phyloP scores from a whole-genome alignment of 2,113 vertebrate species.

The Antennarius striatus region DNA sequence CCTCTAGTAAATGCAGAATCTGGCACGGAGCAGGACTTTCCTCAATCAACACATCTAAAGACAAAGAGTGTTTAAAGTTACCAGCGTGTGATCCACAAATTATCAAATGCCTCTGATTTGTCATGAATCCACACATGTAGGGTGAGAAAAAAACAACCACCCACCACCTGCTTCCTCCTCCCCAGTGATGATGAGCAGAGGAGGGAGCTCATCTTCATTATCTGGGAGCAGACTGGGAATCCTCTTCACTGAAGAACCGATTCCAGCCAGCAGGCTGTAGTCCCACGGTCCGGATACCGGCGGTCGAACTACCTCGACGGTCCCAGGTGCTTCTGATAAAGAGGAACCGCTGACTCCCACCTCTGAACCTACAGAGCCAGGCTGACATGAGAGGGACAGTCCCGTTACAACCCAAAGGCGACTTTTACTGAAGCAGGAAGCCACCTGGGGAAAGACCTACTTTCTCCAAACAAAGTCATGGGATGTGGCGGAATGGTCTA shows the following conservation, averaged over 20 bases:
- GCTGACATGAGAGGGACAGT: conserved; percentile 38
- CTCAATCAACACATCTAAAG: conserved; percentile 83
- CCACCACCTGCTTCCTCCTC: conserved; percentile 83
- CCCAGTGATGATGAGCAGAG: conserved; percentile 81
- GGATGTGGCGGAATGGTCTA: background rate
- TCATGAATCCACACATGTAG: too few species aligned
- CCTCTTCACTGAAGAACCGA: conserved; percentile 78
- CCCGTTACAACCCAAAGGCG: too few species aligned
- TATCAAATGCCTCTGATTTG: background rate
- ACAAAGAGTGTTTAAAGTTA: conserved; percentile 1
- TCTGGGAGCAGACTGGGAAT: conserved; percentile 85
- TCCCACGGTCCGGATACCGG: conserved; percentile 75
- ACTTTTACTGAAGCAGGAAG: background rate
- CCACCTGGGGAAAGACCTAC: background rate
- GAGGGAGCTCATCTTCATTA: conserved; percentile 84
- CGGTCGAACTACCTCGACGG: conserved; percentile 55
- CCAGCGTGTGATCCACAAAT: too few species aligned
- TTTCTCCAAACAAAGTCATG: background rate
- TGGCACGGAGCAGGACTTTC: conserved; percentile 84
- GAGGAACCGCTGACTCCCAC: background rate
- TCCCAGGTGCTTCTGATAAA: conserved; percentile 43
- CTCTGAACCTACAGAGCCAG: conserved; percentile 29
- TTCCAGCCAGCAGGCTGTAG: conserved; percentile 80
- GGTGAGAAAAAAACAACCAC: background rate
- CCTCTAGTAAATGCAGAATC: conserved; percentile 82